Conservation (phyloP, 2,888 invertebrate species). For the Synergus japonicus region DNA sequence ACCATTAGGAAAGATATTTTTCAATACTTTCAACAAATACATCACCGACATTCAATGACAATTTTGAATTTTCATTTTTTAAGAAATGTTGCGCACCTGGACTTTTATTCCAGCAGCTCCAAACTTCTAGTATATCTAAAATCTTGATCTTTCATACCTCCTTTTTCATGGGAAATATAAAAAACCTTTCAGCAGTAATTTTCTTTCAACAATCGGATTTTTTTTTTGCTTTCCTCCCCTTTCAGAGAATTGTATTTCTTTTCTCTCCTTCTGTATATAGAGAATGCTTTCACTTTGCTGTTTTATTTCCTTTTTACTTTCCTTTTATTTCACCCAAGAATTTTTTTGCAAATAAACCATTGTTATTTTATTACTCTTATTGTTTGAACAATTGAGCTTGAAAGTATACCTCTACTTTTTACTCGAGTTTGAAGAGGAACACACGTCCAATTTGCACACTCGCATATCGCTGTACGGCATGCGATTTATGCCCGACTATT, state of each 20-base stretch:
- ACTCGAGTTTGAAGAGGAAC: conserved; percentile 33
- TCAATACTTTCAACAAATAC: no score
- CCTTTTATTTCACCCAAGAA: background rate
- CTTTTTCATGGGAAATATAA: background rate
- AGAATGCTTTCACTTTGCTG: background rate
- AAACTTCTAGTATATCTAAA: background rate
- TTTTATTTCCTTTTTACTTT: background rate
- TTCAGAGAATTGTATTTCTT: background rate
- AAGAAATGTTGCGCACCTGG: background rate
- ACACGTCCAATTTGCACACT: conserved; percentile 32
- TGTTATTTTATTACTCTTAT: background rate
- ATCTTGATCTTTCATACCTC: background rate
- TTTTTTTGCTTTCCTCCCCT: background rate
- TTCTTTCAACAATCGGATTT: background rate
- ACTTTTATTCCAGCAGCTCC: background rate
- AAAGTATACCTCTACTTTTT: background rate
- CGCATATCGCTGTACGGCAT: conserved; percentile 14
- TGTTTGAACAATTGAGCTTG: background rate
- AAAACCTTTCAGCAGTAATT: background rate
- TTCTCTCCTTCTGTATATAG: background rate
- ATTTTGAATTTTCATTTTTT: background rate
- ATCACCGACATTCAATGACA: no score
- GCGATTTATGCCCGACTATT: conserved; percentile 19
- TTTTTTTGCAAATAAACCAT: background rate
- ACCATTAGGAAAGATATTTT: background rate